Evolutionary conservation across 1,140 invertebrate species (phyloP).

Genomic region (Formica exsecta): DNA sequence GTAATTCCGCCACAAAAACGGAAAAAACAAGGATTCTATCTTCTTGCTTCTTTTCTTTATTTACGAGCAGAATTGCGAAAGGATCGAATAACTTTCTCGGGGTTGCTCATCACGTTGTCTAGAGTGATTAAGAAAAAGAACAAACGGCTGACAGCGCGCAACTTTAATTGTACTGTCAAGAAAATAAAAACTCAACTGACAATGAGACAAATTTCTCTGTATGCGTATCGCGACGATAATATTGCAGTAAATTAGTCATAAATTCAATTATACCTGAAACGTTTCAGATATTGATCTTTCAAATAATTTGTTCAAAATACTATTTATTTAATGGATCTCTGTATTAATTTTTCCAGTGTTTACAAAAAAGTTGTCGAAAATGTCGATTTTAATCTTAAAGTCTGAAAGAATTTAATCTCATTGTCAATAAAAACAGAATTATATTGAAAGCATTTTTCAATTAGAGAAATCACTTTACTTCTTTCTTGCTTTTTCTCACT

Average conservation of each 20-base stretch:
- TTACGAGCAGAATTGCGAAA: constrained; percentile 46
- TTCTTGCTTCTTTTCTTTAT: constrained; percentile 35
- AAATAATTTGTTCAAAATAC: too few relatives aligned
- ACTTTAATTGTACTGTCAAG: constrained; percentile 14
- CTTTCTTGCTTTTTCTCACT: background rate
- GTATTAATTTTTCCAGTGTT: too few relatives aligned
- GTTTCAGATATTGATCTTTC: background rate
- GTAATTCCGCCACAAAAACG: constrained; percentile 25
- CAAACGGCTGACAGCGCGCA: constrained; percentile 17
- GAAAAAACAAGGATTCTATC: constrained; percentile 21
- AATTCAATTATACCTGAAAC: constrained; percentile 8
- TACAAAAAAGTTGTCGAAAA: too few relatives aligned
- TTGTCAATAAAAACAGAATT: too few relatives aligned
- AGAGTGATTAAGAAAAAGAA: constrained; percentile 50
- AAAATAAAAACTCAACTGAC: constrained; percentile 35
- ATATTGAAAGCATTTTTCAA: too few relatives aligned
- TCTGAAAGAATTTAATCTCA: too few relatives aligned
- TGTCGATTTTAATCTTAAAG: too few relatives aligned
- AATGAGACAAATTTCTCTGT: background rate
- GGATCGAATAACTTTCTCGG: constrained; percentile 64
- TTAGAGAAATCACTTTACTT: too few relatives aligned
- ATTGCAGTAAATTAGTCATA: background rate
- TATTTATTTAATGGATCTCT: too few relatives aligned
- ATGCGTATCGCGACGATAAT: constrained; percentile 8
- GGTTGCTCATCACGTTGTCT: constrained; percentile 47